phyloP scores from a whole-genome alignment of 1,140 invertebrate genomes.

The Drosophila rhopaloa region DNA sequence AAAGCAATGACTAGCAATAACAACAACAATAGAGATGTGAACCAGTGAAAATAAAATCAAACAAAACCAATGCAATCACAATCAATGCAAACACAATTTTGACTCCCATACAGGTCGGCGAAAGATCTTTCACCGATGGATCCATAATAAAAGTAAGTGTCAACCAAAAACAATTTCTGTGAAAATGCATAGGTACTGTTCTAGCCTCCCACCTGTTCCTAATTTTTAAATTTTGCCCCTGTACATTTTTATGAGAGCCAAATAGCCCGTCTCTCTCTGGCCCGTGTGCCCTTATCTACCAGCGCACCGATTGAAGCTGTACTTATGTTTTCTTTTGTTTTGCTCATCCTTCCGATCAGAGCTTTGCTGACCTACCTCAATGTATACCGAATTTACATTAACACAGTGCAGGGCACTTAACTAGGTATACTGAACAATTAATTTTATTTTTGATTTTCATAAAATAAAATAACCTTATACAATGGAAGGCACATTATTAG shows the following conservation, averaged over 20 bases:
- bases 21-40: not conserved
- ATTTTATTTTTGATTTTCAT: not conserved
- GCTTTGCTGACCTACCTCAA: slow-evolving; percentile 1
- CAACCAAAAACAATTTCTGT: not conserved
- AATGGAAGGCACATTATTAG: slow-evolving; percentile 6
- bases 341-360: not conserved
- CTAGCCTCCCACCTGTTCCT: slow-evolving; percentile 4
- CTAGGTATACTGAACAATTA: not conserved
- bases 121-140: slow-evolving; percentile 10
- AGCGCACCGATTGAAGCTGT: not conserved
- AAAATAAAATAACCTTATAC: too few relatives aligned
- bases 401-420: slow-evolving; percentile 1
- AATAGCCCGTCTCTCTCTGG: not conserved
- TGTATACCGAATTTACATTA: not conserved
- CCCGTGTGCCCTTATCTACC: not conserved
- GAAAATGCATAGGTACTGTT: not conserved
- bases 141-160: slow-evolving; percentile 3
- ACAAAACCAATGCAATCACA: not conserved
- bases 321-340: not conserved
- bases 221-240: not conserved
- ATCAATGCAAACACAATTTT: not conserved
- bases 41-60: not conserved
- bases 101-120: slow-evolving; percentile 1
- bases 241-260: not conserved
- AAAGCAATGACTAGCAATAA: not conserved